These are phyloP conservation scores for Ariopsis seemanni DNA, from an alignment of 2,113 vertebrate genomes.

Conservation along the genomic window DNA sequence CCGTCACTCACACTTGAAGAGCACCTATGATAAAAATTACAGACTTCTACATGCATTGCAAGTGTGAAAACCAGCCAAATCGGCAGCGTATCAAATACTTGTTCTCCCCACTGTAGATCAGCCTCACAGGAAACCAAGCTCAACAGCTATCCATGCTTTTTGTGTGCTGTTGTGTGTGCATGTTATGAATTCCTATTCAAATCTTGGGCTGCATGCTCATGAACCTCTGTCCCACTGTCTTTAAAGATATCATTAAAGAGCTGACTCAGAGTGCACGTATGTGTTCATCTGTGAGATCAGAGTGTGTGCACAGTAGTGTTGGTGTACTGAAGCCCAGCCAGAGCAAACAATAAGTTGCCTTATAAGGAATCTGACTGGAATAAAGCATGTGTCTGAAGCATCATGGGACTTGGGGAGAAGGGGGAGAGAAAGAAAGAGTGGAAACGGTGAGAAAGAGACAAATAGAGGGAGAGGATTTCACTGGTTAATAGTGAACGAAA, in stretches of 20 bases:
- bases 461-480: conserved; percentile 36
- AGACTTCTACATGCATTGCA: no score
- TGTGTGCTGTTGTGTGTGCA: conserved; percentile 10
- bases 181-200: neutral
- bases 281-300: conserved; percentile 29
- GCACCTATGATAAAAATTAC: no score
- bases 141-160: neutral
- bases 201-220: conserved; percentile 15
- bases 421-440: neutral
- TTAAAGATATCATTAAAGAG: conserved; percentile 46
- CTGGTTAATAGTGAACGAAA: conserved; percentile 45
- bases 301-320: conserved; percentile 55
- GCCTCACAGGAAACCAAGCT: neutral
- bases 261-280: conserved; percentile 40
- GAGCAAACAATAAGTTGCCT: conserved; percentile 73
- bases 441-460: neutral
- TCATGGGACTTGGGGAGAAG: conserved; percentile 52
- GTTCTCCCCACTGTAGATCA: no score
- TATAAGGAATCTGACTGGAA: conserved; percentile 73
- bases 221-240: conserved; percentile 52
- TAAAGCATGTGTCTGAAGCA: conserved; percentile 67
- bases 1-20: no score
- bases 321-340: conserved; percentile 69
- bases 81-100: no score
- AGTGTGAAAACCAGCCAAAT: no score